phyloP scores from a whole-genome alignment of 1,140 invertebrate species.

The Drosophila nasuta region DNA sequence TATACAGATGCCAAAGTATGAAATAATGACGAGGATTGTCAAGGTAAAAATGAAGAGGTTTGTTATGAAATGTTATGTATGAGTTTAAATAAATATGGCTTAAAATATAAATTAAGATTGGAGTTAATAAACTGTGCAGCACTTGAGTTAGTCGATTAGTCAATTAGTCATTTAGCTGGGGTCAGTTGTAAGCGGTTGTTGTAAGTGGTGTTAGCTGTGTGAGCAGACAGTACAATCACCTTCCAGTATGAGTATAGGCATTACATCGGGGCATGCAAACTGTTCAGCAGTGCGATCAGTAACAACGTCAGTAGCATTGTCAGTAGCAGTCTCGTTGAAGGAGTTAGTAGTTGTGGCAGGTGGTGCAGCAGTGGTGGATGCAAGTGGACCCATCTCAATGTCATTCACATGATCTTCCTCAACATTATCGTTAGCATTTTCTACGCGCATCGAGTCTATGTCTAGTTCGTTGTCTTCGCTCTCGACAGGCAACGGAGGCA shows the following conservation, averaged over 20 bases:
- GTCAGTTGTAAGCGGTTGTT: conserved; percentile 45
- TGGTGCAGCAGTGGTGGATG: conserved; percentile 4
- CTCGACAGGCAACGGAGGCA: conserved; percentile 14
- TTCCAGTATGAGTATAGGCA: conserved; percentile 84
- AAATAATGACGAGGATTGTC: background rate
- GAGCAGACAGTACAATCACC: conserved; percentile 77
- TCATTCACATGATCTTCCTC: conserved; percentile 13
- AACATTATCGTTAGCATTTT: conserved; percentile 9
- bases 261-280: conserved; percentile 84
- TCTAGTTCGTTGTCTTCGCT: conserved; percentile 34
- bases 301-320: conserved; percentile 51
- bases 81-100: too few species aligned
- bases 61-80: background rate
- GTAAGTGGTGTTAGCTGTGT: conserved; percentile 41
- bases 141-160: background rate
- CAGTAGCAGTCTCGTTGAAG: conserved; percentile 28
- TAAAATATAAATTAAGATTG: background rate
- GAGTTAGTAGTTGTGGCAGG: conserved; percentile 28
- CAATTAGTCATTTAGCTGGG: conserved; percentile 4
- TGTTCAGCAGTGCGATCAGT: conserved; percentile 51
- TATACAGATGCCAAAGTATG: conserved; percentile 62
- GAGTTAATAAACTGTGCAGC: conserved; percentile 61
- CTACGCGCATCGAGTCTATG: conserved; percentile 37
- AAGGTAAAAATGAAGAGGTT: too few species aligned
- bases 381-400: background rate